Evolutionary conservation across 1,140 invertebrate species (phyloP).

Genomic region (Eurosta solidaginis): DNA sequence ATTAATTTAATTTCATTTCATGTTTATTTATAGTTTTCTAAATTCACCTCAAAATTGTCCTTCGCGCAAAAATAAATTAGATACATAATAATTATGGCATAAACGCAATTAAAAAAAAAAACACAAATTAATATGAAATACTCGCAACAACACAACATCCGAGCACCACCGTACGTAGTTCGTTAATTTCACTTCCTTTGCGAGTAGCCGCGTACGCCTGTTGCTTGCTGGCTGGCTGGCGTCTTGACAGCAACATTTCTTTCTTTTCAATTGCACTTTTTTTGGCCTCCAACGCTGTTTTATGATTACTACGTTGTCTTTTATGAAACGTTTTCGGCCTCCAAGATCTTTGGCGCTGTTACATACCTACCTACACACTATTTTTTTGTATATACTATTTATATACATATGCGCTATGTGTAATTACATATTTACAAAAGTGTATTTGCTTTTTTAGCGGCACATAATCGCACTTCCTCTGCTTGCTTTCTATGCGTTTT

Average conservation of each 20-base stretch:
- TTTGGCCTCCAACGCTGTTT: background rate
- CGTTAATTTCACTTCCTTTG: background rate
- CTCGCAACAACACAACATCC: background rate
- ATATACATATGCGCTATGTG: background rate
- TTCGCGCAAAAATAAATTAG: background rate
- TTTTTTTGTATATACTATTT: background rate
- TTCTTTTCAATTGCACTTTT: background rate
- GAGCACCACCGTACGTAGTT: background rate
- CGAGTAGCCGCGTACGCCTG: too few relatives aligned
- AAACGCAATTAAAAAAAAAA: background rate
- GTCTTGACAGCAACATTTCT: background rate
- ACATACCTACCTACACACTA: background rate
- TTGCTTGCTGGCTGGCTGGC: too few relatives aligned
- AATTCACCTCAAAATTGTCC: background rate
- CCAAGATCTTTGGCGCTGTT: background rate
- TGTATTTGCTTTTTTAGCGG: background rate
- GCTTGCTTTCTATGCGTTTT: conserved; percentile 8
- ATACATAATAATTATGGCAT: too few relatives aligned
- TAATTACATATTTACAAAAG: background rate
- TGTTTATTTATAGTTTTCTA: background rate
- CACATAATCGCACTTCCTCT: background rate
- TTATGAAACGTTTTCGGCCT: background rate
- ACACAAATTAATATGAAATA: background rate
- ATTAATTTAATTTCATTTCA: background rate
- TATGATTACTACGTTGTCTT: background rate